These are phyloP conservation scores for Oncorhynchus keta DNA, from an alignment of 2,113 vertebrate species.

Conservation along the genomic window DNA sequence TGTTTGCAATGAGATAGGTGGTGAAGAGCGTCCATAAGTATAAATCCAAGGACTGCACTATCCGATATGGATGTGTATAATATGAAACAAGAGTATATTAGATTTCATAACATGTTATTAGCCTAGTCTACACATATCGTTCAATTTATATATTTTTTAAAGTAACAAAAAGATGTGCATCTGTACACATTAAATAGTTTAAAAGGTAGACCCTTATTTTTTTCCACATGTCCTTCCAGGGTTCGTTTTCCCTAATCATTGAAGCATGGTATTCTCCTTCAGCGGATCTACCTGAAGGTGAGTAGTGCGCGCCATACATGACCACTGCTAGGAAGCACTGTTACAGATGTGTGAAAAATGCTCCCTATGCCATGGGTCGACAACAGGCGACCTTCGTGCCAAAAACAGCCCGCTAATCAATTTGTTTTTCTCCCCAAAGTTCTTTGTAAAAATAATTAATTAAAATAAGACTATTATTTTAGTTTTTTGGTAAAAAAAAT, in stretches of 20 bases:
- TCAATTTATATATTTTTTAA: too few relatives aligned
- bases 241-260: slow-evolving; percentile 92
- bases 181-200: too few relatives aligned
- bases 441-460: too few relatives aligned
- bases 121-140: not conserved
- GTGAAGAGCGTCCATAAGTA: not conserved
- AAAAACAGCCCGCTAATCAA: too few relatives aligned
- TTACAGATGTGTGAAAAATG: not conserved
- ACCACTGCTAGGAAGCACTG: slow-evolving; percentile 60
- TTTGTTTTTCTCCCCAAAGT: too few relatives aligned
- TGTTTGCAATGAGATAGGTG: too few relatives aligned
- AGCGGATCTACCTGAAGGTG: slow-evolving; percentile 84
- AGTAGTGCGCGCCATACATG: slow-evolving; percentile 41
- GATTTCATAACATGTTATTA: not conserved
- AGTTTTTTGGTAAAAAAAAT: too few relatives aligned
- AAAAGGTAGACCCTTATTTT: not conserved
- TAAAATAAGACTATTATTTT: too few relatives aligned
- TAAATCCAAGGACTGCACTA: not conserved
- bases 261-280: slow-evolving; percentile 87
- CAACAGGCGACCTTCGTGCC: too few relatives aligned
- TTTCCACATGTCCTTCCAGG: slow-evolving; percentile 65
- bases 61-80: not conserved
- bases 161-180: too few relatives aligned
- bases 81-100: not conserved
- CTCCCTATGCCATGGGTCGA: not conserved